Percentiles rank a stretch among this genome's conserved stretches.
phyloP scores from a whole-genome alignment of 2,797 vertebrate species.

The Sarcoramphus papa region DNA sequence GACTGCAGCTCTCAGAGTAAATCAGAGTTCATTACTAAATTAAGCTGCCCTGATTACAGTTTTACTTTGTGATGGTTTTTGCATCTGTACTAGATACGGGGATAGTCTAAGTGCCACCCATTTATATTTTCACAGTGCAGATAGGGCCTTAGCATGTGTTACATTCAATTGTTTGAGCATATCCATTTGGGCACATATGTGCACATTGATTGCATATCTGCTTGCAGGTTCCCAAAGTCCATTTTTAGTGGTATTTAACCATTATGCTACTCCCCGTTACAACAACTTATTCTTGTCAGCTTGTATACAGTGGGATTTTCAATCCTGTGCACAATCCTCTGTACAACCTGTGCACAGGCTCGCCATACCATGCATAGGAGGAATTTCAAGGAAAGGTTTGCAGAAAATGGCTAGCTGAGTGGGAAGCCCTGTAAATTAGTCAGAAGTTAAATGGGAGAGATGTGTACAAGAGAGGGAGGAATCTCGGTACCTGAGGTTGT shows the following conservation, averaged over 20 bases:
- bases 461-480: background rate
- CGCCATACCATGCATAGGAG: background rate
- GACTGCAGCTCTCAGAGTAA: background rate
- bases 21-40: slow-evolving; percentile 39
- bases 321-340: background rate
- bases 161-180: background rate
- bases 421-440: background rate
- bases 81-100: background rate
- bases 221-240: background rate
- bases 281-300: background rate
- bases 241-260: background rate
- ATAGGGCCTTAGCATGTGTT: background rate
- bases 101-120: background rate
- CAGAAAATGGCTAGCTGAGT: background rate
- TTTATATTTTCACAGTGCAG: background rate
- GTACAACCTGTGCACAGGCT: background rate
- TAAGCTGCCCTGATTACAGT: slow-evolving; percentile 19
- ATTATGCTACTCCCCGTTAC: background rate
- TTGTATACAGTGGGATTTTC: background rate
- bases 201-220: background rate
- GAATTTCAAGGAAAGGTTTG: background rate
- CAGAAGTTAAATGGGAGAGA: background rate
- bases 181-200: background rate
- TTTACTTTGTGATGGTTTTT: background rate
- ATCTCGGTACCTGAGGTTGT: background rate